Evolutionary conservation across 2,113 vertebrate species (phyloP).

Genomic region (Trogon surrucura): DNA sequence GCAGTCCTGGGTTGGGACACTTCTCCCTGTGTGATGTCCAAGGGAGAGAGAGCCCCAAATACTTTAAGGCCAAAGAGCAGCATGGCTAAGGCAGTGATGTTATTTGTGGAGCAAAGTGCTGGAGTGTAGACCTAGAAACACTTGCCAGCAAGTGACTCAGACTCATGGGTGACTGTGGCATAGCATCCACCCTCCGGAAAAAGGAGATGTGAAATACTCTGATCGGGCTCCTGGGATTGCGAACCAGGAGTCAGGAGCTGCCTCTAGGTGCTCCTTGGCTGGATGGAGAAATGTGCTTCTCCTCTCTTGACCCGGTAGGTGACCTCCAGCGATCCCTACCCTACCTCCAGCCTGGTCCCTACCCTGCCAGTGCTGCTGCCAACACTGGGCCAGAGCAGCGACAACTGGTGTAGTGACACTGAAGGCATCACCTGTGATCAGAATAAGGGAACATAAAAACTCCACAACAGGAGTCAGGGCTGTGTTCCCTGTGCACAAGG

Average conservation of each 20-base stretch:
- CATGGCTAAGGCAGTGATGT: not conserved
- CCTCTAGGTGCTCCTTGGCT: not conserved
- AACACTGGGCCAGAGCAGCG: not conserved
- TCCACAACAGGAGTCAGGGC: not conserved
- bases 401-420: rapidly evolving
- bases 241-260: not conserved
- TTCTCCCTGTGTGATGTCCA: rapidly evolving
- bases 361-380: not conserved
- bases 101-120: not conserved
- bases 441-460: not conserved
- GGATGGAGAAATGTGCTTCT: not conserved
- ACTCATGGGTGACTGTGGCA: not conserved
- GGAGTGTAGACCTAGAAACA: not conserved
- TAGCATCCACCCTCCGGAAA: not conserved
- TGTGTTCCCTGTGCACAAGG: not conserved
- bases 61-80: not conserved
- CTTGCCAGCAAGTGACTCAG: slow-evolving; percentile 45
- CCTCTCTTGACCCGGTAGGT: not conserved
- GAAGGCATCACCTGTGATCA: not conserved
- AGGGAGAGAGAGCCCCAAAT: not conserved
- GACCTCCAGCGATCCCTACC: not conserved
- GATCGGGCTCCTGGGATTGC: not conserved
- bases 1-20: not conserved
- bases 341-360: not conserved
- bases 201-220: not conserved